Evolutionary conservation across 30 jellyfish, hydroid and myxozoan species (phyloP).

Genomic region (Aurelia aurita): DNA sequence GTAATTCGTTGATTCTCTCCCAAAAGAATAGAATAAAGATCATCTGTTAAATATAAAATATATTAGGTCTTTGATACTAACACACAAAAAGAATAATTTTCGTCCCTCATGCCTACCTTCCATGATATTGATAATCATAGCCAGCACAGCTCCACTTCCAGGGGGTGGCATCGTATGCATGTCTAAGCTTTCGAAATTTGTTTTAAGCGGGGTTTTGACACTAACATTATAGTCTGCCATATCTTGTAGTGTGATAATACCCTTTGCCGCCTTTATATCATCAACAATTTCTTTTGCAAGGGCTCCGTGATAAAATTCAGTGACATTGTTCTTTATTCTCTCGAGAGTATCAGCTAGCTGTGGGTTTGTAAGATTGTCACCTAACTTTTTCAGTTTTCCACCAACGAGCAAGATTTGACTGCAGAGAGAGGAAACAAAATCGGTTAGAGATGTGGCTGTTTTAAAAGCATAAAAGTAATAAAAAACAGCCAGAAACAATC

Average conservation of each 20-base stretch:
- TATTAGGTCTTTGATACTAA: no score
- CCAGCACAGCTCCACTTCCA: slow-evolving; percentile 91
- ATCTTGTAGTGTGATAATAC: slow-evolving; percentile 67
- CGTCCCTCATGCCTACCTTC: slow-evolving; percentile 62
- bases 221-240: slow-evolving; percentile 53
- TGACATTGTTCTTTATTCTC: slow-evolving; percentile 49
- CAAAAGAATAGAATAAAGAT: no score
- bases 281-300: slow-evolving; percentile 67
- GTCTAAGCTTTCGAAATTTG: slow-evolving; percentile 38
- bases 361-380: slow-evolving; percentile 73
- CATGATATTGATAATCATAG: slow-evolving; percentile 89
- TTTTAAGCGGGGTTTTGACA: slow-evolving; percentile 26
- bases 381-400: slow-evolving; percentile 63
- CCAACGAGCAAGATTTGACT: slow-evolving; percentile 64
- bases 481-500: no score
- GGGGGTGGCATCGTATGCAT: slow-evolving; percentile 94
- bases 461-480: no score
- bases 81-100: no score
- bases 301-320: slow-evolving; percentile 74
- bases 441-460: no score
- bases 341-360: slow-evolving; percentile 71
- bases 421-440: neutral
- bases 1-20: no score
- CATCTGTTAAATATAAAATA: no score
- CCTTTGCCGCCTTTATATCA: slow-evolving; percentile 47